Percentiles rank a stretch among this genome's conserved stretches.
Evolutionary conservation across 2,113 vertebrate genomes (phyloP).

Genomic region (Lepus europaeus): DNA sequence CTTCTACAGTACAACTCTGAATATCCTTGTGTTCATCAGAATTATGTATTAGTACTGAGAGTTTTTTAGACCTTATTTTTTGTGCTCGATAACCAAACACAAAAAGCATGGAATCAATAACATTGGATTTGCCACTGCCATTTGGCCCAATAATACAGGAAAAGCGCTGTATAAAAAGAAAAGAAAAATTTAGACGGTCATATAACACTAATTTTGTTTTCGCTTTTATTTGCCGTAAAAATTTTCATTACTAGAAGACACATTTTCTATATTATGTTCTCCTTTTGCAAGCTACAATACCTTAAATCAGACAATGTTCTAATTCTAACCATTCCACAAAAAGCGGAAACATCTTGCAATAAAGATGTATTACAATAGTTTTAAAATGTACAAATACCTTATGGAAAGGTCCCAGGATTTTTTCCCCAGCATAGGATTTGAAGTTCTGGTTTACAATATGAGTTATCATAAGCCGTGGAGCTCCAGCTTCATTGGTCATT

Average conservation of each 20-base stretch:
- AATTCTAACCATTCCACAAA: constrained; percentile 33
- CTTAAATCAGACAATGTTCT: constrained; percentile 46
- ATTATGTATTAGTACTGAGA: constrained; percentile 97
- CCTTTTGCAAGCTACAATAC: neutral
- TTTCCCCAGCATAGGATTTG: constrained; percentile 97
- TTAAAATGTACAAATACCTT: constrained; percentile 91
- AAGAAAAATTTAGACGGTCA: constrained; percentile 60
- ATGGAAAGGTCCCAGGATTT: constrained; percentile 97
- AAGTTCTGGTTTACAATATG: constrained; percentile 99
- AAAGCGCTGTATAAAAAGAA: constrained; percentile 91
- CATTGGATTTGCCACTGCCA: constrained; percentile 98
- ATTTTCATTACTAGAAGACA: constrained; percentile 24
- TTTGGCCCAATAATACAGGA: constrained; percentile 99
- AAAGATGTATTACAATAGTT: neutral
- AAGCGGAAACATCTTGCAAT: constrained; percentile 28
- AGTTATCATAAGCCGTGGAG: constrained; percentile 99
- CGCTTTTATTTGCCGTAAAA: constrained; percentile 24
- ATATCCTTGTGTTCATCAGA: constrained; percentile 95
- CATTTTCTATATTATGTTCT: constrained; percentile 24
- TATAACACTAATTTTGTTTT: constrained; percentile 7
- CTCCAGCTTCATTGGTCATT: constrained; percentile 98
- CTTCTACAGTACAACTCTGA: constrained; percentile 96
- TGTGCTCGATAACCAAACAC: constrained; percentile 99
- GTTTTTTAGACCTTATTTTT: constrained; percentile 99
- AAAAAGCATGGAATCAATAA: constrained; percentile 99